These are phyloP conservation scores for Plecturocebus donacophilus DNA, from an alignment of 2,113 vertebrate species.

Conservation along the genomic window DNA sequence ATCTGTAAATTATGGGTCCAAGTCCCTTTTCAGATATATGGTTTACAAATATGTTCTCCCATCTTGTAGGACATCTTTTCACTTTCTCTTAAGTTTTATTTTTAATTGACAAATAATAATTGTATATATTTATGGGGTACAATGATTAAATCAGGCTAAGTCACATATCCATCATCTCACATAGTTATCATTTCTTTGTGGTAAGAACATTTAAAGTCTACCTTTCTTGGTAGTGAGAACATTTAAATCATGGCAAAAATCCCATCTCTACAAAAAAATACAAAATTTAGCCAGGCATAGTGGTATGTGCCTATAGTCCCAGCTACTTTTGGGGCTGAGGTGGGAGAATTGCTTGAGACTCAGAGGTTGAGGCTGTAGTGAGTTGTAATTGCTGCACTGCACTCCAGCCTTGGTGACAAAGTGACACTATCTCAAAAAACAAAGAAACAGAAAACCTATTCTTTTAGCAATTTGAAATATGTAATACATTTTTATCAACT, in stretches of 20 bases:
- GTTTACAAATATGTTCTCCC: background rate
- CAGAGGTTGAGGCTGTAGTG: no score
- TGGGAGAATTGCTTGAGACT: no score
- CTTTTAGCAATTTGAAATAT: background rate
- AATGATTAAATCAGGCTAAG: background rate
- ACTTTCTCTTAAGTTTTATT: background rate
- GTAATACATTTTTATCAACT: background rate
- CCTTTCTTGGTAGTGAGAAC: background rate
- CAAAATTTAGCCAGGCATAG: no score
- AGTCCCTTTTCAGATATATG: background rate
- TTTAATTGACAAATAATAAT: background rate
- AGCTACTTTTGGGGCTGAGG: no score
- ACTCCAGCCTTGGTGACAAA: no score
- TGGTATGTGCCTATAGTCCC: no score
- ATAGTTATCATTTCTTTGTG: background rate
- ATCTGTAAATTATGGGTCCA: background rate
- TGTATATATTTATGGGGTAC: background rate
- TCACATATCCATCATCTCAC: background rate
- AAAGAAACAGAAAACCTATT: no score
- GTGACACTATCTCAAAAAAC: no score
- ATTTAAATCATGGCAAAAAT: background rate
- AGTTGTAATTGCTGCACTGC: no score
- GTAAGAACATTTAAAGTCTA: background rate
- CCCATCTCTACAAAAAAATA: no score
- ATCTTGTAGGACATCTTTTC: background rate